Base-by-base conservation (phyloP, 2,888 invertebrate species). In the Agrotis exclamationis region DNA sequence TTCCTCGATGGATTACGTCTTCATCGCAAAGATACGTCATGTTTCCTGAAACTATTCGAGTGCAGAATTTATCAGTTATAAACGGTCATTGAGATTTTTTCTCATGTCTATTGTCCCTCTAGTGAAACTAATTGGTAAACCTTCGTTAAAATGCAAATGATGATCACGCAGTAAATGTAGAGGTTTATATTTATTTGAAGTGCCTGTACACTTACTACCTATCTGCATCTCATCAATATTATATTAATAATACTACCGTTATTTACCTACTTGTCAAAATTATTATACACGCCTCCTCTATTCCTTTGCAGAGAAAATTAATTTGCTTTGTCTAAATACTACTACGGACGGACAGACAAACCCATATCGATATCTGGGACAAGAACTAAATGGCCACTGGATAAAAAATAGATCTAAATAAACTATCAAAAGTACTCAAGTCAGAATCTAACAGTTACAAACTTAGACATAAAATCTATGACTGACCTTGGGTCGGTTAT, bases 401-500 rank as follows among this genome's bases (percentile, higher is more conserved):
- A 20, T 28, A 39, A 6, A 65, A 20, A 51, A 44, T 22, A 56
- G 24, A 51, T 51, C 14, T 53, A 20, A 51, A 79, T 6, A 13
- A 7, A 54, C 33, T 54, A 53, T 45, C 50, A 57, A 54, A 63
- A 39, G 48, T 45, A 60, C 24, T 20, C 44, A 51, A 56, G n/a
- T 24, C 60, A 47, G 45, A 77, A 33, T 20, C 47, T n/a, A 60
- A 66, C 22, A 66, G 9, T 64, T 20, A 53, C 48, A 66, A 13
- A 80, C 39, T 44, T 58, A 47, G 51, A 68, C n/a, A 68, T 57
- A 78, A 54, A 78, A 65, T 79, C 68, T 80, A 80, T 83, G 20
- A 57, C 47, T 83, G 81, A 83, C 83, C 81, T 80, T 83, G 80
- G 44, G 53, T 82, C 66, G 60, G 56, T 51, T 81, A 76, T 62